phyloP scores from a whole-genome alignment of 2,888 invertebrate genomes.

The Eupithecia subfuscata region DNA sequence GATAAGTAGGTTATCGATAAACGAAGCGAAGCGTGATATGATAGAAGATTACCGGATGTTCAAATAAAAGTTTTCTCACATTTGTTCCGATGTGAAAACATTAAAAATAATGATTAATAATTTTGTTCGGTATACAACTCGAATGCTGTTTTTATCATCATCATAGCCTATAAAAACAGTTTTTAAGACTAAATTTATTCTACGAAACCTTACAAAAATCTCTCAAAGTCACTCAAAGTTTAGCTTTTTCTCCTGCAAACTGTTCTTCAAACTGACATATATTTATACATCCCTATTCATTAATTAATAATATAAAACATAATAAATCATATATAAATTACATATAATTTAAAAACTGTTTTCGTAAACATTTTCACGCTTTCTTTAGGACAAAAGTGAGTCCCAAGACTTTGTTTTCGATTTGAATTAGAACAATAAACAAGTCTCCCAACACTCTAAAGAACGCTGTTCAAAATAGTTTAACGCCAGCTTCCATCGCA shows the following conservation, averaged over 20 bases:
- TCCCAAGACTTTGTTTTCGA: neutral
- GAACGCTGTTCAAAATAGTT: neutral
- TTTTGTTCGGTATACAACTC: neutral
- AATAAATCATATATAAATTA: neutral
- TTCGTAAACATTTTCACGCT: neutral
- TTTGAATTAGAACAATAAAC: neutral
- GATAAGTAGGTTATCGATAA: neutral
- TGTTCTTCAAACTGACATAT: neutral
- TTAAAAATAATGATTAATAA: neutral
- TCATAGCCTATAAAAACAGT: neutral
- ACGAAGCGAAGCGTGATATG: too few species aligned
- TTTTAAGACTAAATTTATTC: neutral
- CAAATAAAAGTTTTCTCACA: neutral
- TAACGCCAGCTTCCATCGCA: conserved; percentile 5
- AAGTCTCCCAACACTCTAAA: neutral
- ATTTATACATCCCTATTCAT: too few species aligned
- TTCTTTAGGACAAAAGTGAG: neutral
- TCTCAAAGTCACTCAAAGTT: neutral
- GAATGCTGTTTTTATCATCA: neutral
- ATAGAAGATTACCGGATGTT: neutral
- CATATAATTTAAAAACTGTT: too few species aligned
- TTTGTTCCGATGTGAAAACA: neutral
- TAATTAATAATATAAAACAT: too few species aligned
- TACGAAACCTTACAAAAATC: neutral
- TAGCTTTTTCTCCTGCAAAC: neutral